These are phyloP conservation scores for Columba livia DNA, from an alignment of 2,113 vertebrate species.

Conservation along the genomic window DNA sequence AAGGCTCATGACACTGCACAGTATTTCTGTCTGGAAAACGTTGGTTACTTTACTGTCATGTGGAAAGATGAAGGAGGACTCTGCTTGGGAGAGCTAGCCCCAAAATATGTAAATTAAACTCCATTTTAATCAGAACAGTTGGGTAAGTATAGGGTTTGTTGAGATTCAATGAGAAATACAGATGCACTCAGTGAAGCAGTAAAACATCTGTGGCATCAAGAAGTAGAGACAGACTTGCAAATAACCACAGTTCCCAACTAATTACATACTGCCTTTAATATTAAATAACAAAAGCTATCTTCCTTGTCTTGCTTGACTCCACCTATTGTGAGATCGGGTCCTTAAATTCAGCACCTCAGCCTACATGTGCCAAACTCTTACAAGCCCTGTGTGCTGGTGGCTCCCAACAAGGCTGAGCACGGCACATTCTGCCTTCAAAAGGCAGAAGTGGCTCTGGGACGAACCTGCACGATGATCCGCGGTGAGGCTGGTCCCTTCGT, in stretches of 20 bases:
- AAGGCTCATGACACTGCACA: neutral
- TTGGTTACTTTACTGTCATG: neutral
- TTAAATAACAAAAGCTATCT: neutral
- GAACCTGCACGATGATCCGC: accelerated
- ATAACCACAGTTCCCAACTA: neutral
- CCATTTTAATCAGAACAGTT: neutral
- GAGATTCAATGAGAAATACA: neutral
- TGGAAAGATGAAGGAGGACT: neutral
- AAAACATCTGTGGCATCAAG: neutral
- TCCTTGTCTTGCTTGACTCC: neutral
- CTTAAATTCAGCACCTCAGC: neutral
- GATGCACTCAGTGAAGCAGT: neutral
- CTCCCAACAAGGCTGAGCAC: neutral
- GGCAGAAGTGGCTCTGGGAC: neutral
- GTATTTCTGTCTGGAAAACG: neutral
- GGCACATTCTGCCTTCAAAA: neutral
- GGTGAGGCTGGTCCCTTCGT: neutral
- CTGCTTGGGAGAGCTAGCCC: neutral
- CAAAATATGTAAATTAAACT: neutral
- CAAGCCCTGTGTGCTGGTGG: neutral
- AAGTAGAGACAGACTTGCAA: neutral
- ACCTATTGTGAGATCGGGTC: neutral
- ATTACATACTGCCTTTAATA: neutral
- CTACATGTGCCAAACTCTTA: accelerated
- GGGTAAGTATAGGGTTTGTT: neutral